A percentile compares a stretch with the other conserved stretches of the same genome.
These are phyloP conservation scores for Sitta carolinensis DNA, from an alignment of 2,797 vertebrate genomes.

Conservation along the genomic window DNA sequence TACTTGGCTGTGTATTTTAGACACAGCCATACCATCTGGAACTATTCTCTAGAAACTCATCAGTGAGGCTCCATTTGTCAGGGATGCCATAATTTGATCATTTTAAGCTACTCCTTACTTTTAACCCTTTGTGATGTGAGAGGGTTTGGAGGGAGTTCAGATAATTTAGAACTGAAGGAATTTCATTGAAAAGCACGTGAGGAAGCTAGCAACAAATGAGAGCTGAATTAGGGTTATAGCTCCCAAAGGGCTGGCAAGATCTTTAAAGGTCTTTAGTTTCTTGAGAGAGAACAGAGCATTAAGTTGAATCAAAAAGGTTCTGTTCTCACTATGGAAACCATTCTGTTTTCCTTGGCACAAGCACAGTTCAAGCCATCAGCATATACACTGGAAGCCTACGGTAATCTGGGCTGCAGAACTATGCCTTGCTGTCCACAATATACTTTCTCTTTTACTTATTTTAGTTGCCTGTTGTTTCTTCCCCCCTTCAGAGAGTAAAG, in stretches of 20 bases:
- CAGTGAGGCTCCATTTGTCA: neutral
- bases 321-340: constrained; percentile 18
- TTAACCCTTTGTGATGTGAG: neutral
- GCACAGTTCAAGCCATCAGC: neutral
- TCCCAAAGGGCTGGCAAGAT: neutral
- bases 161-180: neutral
- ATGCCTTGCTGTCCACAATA: neutral
- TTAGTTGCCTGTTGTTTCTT: neutral
- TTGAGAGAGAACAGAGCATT: neutral
- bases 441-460: neutral
- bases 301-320: constrained; percentile 7
- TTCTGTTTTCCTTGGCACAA: neutral
- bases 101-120: constrained; percentile 21
- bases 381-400: neutral
- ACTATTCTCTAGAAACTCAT: neutral
- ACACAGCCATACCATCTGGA: neutral
- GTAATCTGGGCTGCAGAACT: neutral
- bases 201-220: neutral
- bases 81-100: neutral
- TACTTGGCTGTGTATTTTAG: neutral
- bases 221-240: neutral
- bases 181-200: neutral
- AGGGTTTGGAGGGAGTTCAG: neutral
- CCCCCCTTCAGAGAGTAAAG: neutral
- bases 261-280: constrained; percentile 12